Evolutionary conservation across 2,888 invertebrate genomes (phyloP).

Genomic region (Dione vanillae): DNA sequence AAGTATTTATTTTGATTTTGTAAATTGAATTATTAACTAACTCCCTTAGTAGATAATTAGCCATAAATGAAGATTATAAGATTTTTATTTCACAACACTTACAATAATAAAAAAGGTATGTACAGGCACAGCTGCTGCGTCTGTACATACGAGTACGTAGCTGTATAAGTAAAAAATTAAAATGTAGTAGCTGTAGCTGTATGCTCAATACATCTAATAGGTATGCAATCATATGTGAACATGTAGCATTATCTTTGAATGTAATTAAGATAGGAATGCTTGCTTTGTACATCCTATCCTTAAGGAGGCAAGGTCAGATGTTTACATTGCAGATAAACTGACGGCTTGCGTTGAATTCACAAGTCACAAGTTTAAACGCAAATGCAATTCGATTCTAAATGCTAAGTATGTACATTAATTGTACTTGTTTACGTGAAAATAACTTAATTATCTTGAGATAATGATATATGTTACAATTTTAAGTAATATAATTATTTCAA

Average conservation of each 20-base stretch:
- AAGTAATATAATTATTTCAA: neutral
- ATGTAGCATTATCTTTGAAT: constrained; percentile 35
- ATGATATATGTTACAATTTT: neutral
- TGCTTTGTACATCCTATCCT: constrained; percentile 49
- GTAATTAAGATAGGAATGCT: constrained; percentile 45
- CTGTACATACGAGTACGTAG: too few relatives aligned
- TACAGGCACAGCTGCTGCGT: too few relatives aligned
- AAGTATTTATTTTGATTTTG: too few relatives aligned
- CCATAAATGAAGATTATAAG: too few relatives aligned
- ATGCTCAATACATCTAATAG: constrained; percentile 29
- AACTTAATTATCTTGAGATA: neutral
- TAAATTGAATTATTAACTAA: too few relatives aligned
- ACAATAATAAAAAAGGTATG: too few relatives aligned
- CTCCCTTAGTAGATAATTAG: too few relatives aligned
- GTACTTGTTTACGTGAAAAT: constrained; percentile 11
- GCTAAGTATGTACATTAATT: constrained; percentile 24
- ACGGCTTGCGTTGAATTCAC: constrained; percentile 45
- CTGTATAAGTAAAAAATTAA: neutral
- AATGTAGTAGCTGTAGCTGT: constrained; percentile 5
- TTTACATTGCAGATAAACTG: constrained; percentile 51
- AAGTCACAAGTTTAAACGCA: constrained; percentile 37
- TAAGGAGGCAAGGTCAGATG: constrained; percentile 50
- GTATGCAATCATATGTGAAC: constrained; percentile 34
- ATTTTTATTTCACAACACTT: too few relatives aligned
- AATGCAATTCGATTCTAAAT: constrained; percentile 27